Evolutionary conservation across 1,140 invertebrate species (phyloP).

Genomic region (Uloborus diversus): DNA sequence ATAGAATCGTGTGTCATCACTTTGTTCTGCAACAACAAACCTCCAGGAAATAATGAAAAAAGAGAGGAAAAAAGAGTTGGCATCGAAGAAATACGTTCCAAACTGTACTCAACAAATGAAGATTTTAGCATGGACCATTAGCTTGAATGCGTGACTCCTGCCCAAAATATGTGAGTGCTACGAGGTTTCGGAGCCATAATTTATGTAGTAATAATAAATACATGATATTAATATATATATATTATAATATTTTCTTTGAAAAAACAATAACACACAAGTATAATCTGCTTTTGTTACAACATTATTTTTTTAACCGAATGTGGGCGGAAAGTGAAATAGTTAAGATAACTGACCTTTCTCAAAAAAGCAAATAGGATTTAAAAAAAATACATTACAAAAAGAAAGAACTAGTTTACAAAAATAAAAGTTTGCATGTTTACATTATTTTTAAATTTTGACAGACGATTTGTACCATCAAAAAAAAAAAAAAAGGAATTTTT

Average conservation of each 20-base stretch:
- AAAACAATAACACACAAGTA: not conserved
- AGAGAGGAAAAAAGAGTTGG: not conserved
- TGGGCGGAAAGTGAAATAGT: no score
- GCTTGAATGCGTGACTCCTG: conserved; percentile 11
- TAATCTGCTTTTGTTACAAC: no score
- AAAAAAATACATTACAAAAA: no score
- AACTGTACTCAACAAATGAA: not conserved
- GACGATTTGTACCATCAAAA: no score
- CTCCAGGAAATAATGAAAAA: not conserved
- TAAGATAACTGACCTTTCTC: no score
- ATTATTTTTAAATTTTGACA: no score
- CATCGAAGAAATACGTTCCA: no score
- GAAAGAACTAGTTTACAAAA: no score
- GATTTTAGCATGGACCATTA: conserved; percentile 45
- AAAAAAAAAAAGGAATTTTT: no score
- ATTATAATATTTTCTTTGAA: not conserved
- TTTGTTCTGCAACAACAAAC: conserved; percentile 23
- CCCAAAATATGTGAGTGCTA: conserved; percentile 3
- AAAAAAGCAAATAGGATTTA: no score
- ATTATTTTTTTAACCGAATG: no score
- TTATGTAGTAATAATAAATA: not conserved
- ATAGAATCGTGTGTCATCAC: conserved; percentile 39
- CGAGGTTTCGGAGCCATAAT: not conserved
- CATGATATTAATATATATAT: not conserved
- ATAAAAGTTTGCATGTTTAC: no score